Evolutionary conservation across 1,140 invertebrate species (phyloP).

Genomic region (Magallana ariakensis): DNA sequence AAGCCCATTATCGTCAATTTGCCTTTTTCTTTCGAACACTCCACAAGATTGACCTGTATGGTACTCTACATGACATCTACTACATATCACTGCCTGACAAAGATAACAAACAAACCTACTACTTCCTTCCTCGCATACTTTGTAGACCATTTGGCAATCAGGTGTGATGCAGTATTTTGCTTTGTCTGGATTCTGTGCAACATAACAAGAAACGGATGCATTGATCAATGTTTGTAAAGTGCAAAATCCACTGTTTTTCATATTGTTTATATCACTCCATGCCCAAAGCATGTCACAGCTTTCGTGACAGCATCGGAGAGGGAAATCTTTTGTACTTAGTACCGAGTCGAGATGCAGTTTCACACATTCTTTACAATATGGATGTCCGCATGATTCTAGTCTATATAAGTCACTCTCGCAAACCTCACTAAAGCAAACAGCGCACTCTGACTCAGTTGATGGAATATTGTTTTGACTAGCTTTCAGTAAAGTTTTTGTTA

Average conservation of each 20-base stretch:
- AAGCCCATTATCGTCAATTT: conserved; percentile 41
- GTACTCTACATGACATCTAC: conserved; percentile 62
- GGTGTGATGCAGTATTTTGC: conserved; percentile 70
- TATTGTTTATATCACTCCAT: conserved; percentile 61
- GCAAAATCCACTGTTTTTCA: conserved; percentile 48
- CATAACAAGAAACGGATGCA: conserved; percentile 59
- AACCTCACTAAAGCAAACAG: conserved; percentile 68
- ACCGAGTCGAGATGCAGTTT: conserved; percentile 55
- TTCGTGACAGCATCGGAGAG: conserved; percentile 68
- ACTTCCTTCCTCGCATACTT: conserved; percentile 53
- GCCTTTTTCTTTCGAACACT: conserved; percentile 56
- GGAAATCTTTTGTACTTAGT: conserved; percentile 60
- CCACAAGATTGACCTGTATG: conserved; percentile 71
- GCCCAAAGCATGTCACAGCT: conserved; percentile 62
- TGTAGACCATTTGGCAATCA: conserved; percentile 70
- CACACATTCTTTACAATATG: conserved; percentile 72
- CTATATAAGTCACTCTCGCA: conserved; percentile 65
- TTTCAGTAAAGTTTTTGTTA: conserved; percentile 35
- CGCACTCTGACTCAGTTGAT: conserved; percentile 66
- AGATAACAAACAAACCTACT: conserved; percentile 65
- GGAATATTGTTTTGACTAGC: background rate
- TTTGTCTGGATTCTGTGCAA: conserved; percentile 54
- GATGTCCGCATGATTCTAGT: conserved; percentile 73
- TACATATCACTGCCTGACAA: conserved; percentile 66
- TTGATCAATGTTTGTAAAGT: conserved; percentile 51